A percentile compares a stretch with the other conserved stretches of the same genome.
Evolutionary conservation across 1,140 invertebrate species (phyloP).

Genomic region (Panagrolaimus sp.): DNA sequence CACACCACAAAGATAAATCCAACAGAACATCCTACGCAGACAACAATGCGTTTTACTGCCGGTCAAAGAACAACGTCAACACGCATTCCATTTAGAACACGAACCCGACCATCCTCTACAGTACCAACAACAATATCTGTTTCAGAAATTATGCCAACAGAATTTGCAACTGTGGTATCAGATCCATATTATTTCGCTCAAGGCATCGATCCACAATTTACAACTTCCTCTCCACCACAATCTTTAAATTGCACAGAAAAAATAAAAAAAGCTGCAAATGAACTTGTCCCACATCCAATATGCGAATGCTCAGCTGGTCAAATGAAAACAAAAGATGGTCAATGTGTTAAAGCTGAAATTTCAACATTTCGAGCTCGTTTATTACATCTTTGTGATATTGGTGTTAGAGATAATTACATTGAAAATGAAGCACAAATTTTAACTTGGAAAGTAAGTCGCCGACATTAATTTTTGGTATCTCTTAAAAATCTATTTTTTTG

Average conservation of each 20-base stretch:
- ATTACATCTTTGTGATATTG: conserved; percentile 14
- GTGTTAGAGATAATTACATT: conserved; percentile 16
- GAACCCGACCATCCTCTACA: too few relatives aligned
- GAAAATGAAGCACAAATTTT: conserved; percentile 18
- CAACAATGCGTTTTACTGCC: too few relatives aligned
- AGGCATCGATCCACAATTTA: not conserved
- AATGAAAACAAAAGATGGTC: conserved; percentile 21
- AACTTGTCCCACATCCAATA: conserved; percentile 8
- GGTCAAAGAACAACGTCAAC: not conserved
- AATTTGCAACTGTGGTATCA: not conserved
- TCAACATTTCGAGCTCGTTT: conserved; percentile 28
- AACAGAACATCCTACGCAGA: too few relatives aligned
- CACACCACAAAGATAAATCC: too few relatives aligned
- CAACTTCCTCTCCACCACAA: not conserved
- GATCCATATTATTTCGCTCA: conserved; percentile 6
- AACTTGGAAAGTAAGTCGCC: conserved; percentile 24
- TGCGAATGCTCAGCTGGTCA: conserved; percentile 35
- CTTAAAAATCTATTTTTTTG: too few relatives aligned
- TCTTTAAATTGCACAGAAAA: not conserved
- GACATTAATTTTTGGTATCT: conserved; percentile 12
- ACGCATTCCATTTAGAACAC: not conserved
- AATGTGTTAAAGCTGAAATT: conserved; percentile 24
- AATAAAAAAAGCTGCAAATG: not conserved
- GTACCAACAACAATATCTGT: not conserved
- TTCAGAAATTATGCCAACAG: not conserved